These are phyloP conservation scores for Suricata suricatta DNA, from an alignment of 2,113 vertebrate genomes.

Conservation along the genomic window DNA sequence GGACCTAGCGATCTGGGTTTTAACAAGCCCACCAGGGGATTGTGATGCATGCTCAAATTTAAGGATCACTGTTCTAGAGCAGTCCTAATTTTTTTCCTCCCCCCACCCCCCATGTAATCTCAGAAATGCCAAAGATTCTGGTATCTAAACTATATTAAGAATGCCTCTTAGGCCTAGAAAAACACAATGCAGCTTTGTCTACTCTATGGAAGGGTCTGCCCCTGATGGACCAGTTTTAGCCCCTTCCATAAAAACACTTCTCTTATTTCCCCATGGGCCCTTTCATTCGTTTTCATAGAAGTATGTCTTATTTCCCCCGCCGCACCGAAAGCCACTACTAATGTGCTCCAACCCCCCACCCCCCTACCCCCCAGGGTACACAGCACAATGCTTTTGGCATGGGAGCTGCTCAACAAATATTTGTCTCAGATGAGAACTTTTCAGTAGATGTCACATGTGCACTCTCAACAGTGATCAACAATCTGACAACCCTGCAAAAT, in stretches of 20 bases:
- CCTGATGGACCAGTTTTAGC: not conserved
- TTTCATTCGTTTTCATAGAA: not conserved
- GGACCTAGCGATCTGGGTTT: not conserved
- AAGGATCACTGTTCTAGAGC: not conserved
- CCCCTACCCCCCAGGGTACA: not conserved
- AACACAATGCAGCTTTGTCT: not conserved
- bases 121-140: not conserved
- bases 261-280: not conserved
- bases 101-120: not conserved
- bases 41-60: not conserved
- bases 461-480: not conserved
- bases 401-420: not conserved
- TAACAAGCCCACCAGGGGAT: not conserved
- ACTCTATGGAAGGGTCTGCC: not conserved
- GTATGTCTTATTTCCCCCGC: not conserved
- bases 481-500: not conserved
- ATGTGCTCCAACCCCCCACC: not conserved
- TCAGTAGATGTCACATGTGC: not conserved
- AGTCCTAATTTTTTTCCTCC: not conserved
- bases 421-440: not conserved
- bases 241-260: not conserved
- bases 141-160: not conserved
- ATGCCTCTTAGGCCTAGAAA: not conserved
- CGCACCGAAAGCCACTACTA: not conserved
- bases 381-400: not conserved